Evolutionary conservation across 2,888 invertebrate species (phyloP).

Genomic region (Argyresthia goedartella): DNA sequence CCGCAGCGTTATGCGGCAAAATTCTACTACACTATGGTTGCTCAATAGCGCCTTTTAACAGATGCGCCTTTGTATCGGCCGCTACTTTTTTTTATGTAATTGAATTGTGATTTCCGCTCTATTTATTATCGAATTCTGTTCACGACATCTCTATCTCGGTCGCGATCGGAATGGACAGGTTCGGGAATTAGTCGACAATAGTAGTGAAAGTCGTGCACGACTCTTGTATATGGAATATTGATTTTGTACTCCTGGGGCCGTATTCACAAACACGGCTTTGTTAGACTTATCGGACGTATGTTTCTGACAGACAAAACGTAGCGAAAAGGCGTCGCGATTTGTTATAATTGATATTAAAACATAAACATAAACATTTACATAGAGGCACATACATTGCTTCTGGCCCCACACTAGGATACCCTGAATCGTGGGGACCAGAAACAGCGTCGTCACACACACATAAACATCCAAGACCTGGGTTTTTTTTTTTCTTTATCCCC

Average conservation of each 20-base stretch:
- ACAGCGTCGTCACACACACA: too few relatives aligned
- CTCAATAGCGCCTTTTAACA: background rate
- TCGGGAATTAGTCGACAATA: constrained; percentile 28
- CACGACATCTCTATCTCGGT: constrained; percentile 28
- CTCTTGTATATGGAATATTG: constrained; percentile 1
- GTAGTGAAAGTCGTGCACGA: constrained; percentile 39
- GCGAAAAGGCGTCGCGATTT: too few relatives aligned
- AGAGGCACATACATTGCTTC: too few relatives aligned
- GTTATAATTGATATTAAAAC: too few relatives aligned
- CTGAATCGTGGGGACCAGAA: too few relatives aligned
- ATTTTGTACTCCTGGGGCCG: background rate
- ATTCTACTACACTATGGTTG: background rate
- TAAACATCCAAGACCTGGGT: too few relatives aligned
- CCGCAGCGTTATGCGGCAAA: background rate
- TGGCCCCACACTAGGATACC: too few relatives aligned
- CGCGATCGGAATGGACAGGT: constrained; percentile 16
- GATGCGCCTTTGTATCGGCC: background rate
- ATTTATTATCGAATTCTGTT: constrained; percentile 33
- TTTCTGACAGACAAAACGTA: too few relatives aligned
- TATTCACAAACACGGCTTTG: too few relatives aligned
- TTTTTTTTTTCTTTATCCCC: too few relatives aligned
- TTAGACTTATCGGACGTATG: too few relatives aligned
- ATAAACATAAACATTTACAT: too few relatives aligned
- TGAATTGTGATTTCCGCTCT: constrained; percentile 23
- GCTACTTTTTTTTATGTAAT: background rate